Evolutionary conservation across 2,113 vertebrate genomes (phyloP).

Genomic region (Boleophthalmus pectinirostris): DNA sequence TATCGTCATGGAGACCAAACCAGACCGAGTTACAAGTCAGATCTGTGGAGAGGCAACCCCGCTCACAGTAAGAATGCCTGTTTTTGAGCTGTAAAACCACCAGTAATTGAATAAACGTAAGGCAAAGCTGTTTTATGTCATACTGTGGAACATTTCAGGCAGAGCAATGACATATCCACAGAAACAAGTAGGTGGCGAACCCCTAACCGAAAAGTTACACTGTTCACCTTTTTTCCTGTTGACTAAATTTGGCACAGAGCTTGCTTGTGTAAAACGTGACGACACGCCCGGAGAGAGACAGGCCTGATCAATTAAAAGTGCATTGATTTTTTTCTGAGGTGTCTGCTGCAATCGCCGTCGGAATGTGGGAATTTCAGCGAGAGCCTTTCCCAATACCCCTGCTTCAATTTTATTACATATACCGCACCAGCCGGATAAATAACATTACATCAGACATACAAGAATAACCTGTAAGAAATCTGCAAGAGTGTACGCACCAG

Average conservation of each 20-base stretch:
- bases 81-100: no score
- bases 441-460: background rate
- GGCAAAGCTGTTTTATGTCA: no score
- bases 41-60: no score
- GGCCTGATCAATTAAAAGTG: conserved; percentile 65
- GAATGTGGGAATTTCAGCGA: conserved; percentile 26
- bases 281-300: conserved; percentile 23
- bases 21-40: no score
- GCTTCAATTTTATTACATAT: conserved; percentile 17
- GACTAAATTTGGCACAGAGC: background rate
- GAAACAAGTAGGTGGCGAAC: background rate
- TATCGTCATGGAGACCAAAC: no score
- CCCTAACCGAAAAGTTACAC: no score
- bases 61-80: no score
- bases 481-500: background rate
- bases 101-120: no score
- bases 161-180: background rate
- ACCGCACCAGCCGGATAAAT: background rate
- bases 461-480: background rate
- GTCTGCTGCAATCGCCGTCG: background rate
- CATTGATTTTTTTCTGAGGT: conserved; percentile 53
- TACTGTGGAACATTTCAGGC: no score
- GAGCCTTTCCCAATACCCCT: conserved; percentile 6
- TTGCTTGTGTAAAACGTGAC: conserved; percentile 12
- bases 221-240: background rate